These are phyloP conservation scores for Regulus satrapa DNA, from an alignment of 2,113 vertebrate genomes.

Conservation along the genomic window DNA sequence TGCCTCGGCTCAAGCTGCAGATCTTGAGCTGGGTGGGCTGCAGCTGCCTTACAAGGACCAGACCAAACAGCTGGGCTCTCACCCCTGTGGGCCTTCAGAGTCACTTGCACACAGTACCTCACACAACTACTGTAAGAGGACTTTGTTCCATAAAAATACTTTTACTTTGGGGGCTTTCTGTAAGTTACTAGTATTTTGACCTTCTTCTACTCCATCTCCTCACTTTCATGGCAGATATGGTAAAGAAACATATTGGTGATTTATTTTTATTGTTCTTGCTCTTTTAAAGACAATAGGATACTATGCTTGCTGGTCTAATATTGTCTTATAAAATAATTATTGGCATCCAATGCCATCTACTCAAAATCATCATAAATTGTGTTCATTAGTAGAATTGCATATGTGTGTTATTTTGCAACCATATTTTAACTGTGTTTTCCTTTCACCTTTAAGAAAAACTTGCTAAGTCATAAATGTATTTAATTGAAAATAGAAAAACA, in stretches of 20 bases:
- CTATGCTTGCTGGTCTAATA: background rate
- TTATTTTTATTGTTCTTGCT: background rate
- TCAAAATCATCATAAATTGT: background rate
- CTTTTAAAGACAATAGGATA: background rate
- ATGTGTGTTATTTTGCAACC: background rate
- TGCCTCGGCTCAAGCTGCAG: background rate
- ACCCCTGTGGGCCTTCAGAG: background rate
- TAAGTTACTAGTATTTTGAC: background rate
- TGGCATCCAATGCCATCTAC: background rate
- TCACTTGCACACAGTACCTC: fast-evolving
- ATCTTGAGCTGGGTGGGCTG: background rate
- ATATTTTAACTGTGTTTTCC: background rate
- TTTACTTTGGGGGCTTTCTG: background rate
- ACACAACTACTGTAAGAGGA: background rate
- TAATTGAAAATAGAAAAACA: background rate
- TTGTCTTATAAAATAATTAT: background rate
- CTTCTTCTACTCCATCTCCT: background rate
- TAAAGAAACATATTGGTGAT: background rate
- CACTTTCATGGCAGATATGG: background rate
- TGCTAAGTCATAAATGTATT: background rate
- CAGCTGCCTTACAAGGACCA: background rate
- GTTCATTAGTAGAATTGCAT: background rate
- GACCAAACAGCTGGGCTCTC: background rate
- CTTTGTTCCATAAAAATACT: background rate
- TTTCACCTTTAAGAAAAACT: background rate